Evolutionary conservation across 2,888 invertebrate species (phyloP), one percentile per base, ranked within the genome.

Genomic region (Heliconius cydno): DNA sequence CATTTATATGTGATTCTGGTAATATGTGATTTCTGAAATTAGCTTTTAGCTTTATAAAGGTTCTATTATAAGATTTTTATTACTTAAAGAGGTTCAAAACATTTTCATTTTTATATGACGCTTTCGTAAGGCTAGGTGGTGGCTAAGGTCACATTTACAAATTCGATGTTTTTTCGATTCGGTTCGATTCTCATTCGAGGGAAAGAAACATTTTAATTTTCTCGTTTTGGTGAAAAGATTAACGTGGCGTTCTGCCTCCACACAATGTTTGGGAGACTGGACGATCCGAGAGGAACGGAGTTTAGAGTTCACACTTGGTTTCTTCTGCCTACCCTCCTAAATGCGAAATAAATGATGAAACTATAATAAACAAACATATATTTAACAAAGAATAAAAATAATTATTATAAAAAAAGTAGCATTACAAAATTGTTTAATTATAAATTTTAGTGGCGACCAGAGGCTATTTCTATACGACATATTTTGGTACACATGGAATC

Each of bases 401-500:
- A 25, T n/a, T 3, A 60, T 60, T n/a, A 63, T 63, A 63, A 22
- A n/a, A 22, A 57, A 52, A 52, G 19, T 19, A 19, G 22, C 57
- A 57, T 22, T 57, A 46, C 46, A 6, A 46, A 46, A 46, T 46
- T 15, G 15, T 46, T 19, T 19, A 46, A 46, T 46, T 46, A 46
- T 46, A 68, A 68, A 38, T 12, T n/a, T n/a, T 38, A n/a, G 10
- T 25, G 38, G 6, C n/a, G 38, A 12, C 38, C 34, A 67, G 28
- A 41, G 38, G 34, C 60, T 78, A 73, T 74, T 74, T 67, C 63
- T 66, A 73, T 78, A 52, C 46, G n/a, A 60, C 67, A 74, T 75
- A 46, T 70, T 79, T 70, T 75, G 41, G 52, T 60, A n/a, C 68
- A 75, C 68, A 67, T 30, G 63, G 68, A 79, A 75, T 79, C 74